A percentile compares a stretch with the other conserved stretches of the same genome.
phyloP scores from a whole-genome alignment of 2,888 invertebrate genomes.

The Athalia rosae region DNA sequence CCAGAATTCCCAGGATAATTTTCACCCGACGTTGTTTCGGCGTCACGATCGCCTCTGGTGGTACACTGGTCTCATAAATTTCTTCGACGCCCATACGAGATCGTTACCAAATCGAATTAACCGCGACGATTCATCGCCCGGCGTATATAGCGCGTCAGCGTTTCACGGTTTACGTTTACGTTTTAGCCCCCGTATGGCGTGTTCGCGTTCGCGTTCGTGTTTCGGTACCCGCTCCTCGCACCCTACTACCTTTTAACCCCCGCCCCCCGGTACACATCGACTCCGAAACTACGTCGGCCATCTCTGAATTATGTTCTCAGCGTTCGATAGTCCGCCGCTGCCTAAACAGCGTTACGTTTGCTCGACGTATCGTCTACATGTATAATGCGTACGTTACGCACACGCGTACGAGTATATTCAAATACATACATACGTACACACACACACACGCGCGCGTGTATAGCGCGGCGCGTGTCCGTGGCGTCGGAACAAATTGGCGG shows the following conservation, averaged over 20 bases:
- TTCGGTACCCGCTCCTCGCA: not conserved
- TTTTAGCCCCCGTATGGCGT: not conserved
- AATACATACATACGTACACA: not conserved
- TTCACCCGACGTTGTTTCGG: not conserved
- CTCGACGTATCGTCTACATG: not conserved
- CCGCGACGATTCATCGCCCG: slow-evolving; percentile 3
- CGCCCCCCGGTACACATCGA: not conserved
- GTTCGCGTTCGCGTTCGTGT: not conserved
- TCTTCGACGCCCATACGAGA: slow-evolving; percentile 38
- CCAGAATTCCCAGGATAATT: not conserved
- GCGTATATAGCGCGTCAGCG: not conserved
- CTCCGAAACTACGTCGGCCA: slow-evolving; percentile 35
- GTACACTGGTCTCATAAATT: slow-evolving; percentile 18
- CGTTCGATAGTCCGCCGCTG: slow-evolving; percentile 12
- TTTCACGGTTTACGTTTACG: too few relatives aligned
- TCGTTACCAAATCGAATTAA: slow-evolving; percentile 43
- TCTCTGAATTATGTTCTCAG: slow-evolving; percentile 37
- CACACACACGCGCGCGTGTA: slow-evolving; percentile 1
- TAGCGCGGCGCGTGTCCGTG: slow-evolving; percentile 19
- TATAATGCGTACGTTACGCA: not conserved
- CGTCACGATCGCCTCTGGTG: not conserved
- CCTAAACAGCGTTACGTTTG: not conserved
- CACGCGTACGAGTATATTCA: not conserved
- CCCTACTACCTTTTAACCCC: not conserved
- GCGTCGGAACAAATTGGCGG: slow-evolving; percentile 70